A percentile compares a stretch with the other conserved stretches of the same genome.
Conservation (phyloP, 2,797 vertebrate species). For the Macroramphosus scolopax region DNA sequence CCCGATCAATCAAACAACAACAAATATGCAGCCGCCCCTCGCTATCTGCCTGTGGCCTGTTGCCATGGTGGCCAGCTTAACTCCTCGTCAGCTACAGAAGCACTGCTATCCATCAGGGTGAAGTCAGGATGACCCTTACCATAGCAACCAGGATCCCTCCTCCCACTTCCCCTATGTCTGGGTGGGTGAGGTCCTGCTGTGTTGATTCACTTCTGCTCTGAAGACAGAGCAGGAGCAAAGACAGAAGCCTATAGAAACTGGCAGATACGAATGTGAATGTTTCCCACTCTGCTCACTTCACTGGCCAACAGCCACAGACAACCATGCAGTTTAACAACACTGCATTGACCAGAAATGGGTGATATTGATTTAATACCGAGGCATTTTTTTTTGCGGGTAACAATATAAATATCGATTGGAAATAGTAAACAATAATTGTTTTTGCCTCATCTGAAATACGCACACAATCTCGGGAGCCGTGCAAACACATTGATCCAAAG, state of each 20-base stretch:
- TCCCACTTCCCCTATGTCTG: slow-evolving; percentile 60
- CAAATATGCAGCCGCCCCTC: slow-evolving; percentile 47
- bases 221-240: slow-evolving; percentile 36
- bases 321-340: slow-evolving; percentile 31
- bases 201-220: slow-evolving; percentile 56
- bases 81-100: slow-evolving; percentile 70
- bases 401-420: no score
- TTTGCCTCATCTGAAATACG: no score
- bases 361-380: no score
- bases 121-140: slow-evolving; percentile 79
- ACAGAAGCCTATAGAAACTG: slow-evolving; percentile 19
- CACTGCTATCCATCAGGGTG: slow-evolving; percentile 72
- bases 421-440: no score
- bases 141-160: slow-evolving; percentile 76
- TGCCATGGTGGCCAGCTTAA: slow-evolving; percentile 75
- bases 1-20: slow-evolving; percentile 69
- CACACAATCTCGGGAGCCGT: no score
- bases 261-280: slow-evolving; percentile 29
- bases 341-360: slow-evolving; percentile 9
- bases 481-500: no score
- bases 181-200: slow-evolving; percentile 64
- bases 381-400: no score
- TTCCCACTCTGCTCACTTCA: slow-evolving; percentile 23
- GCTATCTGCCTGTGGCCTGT: slow-evolving; percentile 73
- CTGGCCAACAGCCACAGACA: slow-evolving; percentile 23